Conservation (phyloP, 2,113 vertebrate species). For the Edolisoma coerulescens region DNA sequence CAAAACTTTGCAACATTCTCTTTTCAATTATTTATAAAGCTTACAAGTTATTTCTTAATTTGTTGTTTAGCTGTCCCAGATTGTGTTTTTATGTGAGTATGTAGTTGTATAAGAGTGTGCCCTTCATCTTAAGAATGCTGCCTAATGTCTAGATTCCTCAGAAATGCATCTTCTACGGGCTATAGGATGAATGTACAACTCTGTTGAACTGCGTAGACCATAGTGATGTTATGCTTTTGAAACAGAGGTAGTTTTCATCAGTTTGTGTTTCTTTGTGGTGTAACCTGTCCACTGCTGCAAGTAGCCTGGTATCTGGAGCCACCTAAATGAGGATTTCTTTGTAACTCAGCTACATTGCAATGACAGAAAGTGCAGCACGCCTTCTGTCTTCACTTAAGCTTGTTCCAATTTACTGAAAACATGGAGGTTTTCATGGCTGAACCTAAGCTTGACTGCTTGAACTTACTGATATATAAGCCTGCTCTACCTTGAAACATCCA, state of each 20-base stretch:
- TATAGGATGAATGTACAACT: neutral
- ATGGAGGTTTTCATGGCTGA: neutral
- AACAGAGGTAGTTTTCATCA: neutral
- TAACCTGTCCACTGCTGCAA: neutral
- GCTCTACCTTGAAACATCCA: neutral
- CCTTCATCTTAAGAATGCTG: neutral
- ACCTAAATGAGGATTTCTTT: neutral
- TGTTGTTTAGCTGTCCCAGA: neutral
- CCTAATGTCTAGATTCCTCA: neutral
- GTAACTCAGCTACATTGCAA: neutral
- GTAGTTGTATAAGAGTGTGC: neutral
- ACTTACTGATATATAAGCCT: neutral
- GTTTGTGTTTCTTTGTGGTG: neutral
- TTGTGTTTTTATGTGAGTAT: neutral
- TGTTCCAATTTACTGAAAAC: neutral
- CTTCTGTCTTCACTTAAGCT: neutral
- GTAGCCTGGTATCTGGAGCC: neutral
- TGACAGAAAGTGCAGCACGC: neutral
- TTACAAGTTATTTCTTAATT: constrained; percentile 18
- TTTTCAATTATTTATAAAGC: constrained; percentile 25
- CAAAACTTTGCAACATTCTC: neutral
- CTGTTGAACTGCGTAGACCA: neutral
- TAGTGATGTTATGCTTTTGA: neutral
- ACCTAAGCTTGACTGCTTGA: neutral
- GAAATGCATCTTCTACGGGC: neutral